A percentile compares a stretch with the other conserved stretches of the same genome.
These are phyloP conservation scores for Crypturellus tataupa DNA, from an alignment of 2,797 vertebrate genomes.

Conservation along the genomic window DNA sequence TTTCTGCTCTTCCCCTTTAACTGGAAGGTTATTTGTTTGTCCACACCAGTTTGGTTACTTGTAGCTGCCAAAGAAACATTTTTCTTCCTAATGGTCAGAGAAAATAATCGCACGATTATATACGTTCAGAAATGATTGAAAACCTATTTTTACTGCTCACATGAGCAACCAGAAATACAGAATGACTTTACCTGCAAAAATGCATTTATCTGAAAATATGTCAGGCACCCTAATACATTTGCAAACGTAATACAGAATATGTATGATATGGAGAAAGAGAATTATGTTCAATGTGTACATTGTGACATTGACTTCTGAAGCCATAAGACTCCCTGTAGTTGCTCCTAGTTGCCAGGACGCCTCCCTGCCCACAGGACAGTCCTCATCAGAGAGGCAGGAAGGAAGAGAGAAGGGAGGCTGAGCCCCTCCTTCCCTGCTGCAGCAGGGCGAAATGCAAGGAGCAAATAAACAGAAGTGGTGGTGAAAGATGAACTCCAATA, in stretches of 20 bases:
- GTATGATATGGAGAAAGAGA: neutral
- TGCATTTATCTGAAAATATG: neutral
- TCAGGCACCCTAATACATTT: neutral
- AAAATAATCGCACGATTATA: neutral
- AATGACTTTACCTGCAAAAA: neutral
- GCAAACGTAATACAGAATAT: neutral
- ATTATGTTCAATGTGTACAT: neutral
- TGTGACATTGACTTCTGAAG: neutral
- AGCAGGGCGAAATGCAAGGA: neutral
- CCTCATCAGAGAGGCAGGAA: neutral
- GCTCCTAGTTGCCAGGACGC: neutral
- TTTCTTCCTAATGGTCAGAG: neutral
- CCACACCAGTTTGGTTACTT: neutral
- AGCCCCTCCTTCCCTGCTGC: neutral
- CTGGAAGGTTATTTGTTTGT: neutral
- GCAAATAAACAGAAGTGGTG: neutral
- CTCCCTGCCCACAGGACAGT: neutral
- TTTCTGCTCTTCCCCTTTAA: slow-evolving; percentile 2
- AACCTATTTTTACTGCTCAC: neutral
- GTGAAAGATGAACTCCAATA: neutral
- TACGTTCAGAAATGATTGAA: neutral
- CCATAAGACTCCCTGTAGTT: neutral
- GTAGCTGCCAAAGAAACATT: neutral
- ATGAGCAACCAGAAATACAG: neutral
- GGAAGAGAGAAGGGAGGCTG: neutral